A percentile compares a stretch with the other conserved stretches of the same genome.
These are phyloP conservation scores for Drosophila quadrilineata DNA, from an alignment of 1,140 invertebrate species.

Conservation along the genomic window DNA sequence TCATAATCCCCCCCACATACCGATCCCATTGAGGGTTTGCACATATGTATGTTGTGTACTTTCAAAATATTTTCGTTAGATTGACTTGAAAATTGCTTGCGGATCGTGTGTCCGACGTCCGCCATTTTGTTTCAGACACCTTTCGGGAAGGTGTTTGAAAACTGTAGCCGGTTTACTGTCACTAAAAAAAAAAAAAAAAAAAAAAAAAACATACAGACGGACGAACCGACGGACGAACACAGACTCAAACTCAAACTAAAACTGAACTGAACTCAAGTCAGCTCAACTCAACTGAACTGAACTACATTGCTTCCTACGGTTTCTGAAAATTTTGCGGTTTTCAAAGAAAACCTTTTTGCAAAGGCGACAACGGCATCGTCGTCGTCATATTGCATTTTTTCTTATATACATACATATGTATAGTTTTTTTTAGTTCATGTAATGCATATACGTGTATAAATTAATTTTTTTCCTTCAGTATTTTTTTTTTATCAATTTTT, in stretches of 20 bases:
- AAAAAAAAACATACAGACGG: background rate
- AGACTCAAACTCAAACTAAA: too few species aligned
- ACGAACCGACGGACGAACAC: background rate
- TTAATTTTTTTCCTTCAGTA: conserved; percentile 45
- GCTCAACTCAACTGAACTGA: conserved; percentile 8
- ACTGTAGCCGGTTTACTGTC: conserved; percentile 50
- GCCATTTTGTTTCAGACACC: conserved; percentile 45
- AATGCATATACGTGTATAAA: conserved; percentile 59
- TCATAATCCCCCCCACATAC: too few species aligned
- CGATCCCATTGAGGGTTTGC: conserved; percentile 15
- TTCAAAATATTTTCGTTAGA: conserved; percentile 33
- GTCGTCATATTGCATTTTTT: conserved; percentile 28
- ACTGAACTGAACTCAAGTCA: conserved; percentile 10
- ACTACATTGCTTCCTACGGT: conserved; percentile 49
- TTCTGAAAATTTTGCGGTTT: conserved; percentile 78
- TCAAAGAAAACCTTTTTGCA: conserved; percentile 60
- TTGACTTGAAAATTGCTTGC: conserved; percentile 37
- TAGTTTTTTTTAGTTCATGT: conserved; percentile 45
- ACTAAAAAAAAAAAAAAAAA: too few species aligned
- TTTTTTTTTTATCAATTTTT: conserved; percentile 12
- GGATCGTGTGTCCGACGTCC: conserved; percentile 22
- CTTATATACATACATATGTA: background rate
- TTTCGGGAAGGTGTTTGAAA: conserved; percentile 60
- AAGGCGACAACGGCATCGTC: conserved; percentile 7
- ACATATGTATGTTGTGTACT: conserved; percentile 9